A percentile compares a stretch with the other conserved stretches of the same genome.
These are phyloP conservation scores for Pachymerium ferrugineum DNA, from an alignment of 2,888 invertebrate genomes.

Conservation along the genomic window DNA sequence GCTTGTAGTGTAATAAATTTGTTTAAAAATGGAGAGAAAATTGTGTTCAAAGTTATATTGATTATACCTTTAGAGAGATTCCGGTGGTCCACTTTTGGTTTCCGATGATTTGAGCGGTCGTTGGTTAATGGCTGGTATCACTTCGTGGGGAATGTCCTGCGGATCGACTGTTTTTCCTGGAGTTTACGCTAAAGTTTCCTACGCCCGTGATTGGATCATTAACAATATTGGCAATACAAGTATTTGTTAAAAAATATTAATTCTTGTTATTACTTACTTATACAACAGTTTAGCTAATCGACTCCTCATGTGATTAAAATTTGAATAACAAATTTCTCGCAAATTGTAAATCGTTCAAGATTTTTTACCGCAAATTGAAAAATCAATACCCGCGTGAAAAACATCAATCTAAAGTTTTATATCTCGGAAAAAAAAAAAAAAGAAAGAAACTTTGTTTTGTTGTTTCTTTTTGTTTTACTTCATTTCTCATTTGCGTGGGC, in stretches of 20 bases:
- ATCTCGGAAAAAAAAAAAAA: no score
- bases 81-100: constrained; percentile 13
- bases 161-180: background rate
- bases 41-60: background rate
- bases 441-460: no score
- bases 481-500: background rate
- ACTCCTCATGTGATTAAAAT: no score
- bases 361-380: no score
- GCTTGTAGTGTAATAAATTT: background rate
- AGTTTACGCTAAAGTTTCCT: constrained; percentile 10
- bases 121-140: background rate
- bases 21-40: background rate
- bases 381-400: no score
- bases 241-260: background rate
- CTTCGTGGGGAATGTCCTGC: constrained; percentile 12
- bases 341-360: no score
- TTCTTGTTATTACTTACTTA: background rate
- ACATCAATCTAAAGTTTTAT: no score
- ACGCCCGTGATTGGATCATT: constrained; percentile 6
- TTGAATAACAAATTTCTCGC: no score
- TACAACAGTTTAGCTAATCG: no score
- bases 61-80: background rate
- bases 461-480: background rate
- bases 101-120: background rate
- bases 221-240: background rate